phyloP scores from a whole-genome alignment of 2,888 invertebrate genomes.

The Ornithoptera priamus region DNA sequence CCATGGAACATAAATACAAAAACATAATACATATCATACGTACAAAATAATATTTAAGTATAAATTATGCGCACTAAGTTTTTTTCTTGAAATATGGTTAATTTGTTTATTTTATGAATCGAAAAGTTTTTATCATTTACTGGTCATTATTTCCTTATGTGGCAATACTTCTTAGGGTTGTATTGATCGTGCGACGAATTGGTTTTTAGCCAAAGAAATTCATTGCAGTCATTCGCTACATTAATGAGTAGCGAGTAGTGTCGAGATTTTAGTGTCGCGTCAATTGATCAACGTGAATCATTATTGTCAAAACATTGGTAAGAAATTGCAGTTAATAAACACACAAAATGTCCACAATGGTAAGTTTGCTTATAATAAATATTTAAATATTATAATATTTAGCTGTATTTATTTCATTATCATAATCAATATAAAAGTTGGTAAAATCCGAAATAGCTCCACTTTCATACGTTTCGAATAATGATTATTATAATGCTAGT shows the following conservation, averaged over 20 bases:
- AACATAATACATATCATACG: too few relatives aligned
- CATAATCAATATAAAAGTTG: neutral
- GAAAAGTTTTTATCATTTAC: too few relatives aligned
- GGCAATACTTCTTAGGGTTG: conserved; percentile 34
- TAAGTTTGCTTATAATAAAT: conserved; percentile 43
- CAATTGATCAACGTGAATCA: conserved; percentile 63
- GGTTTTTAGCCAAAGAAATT: conserved; percentile 48
- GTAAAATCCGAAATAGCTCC: too few relatives aligned
- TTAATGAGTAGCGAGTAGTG: conserved; percentile 46
- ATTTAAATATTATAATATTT: neutral
- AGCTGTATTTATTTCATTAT: neutral
- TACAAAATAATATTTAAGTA: too few relatives aligned
- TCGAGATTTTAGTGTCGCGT: conserved; percentile 58
- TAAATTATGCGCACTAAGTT: too few relatives aligned
- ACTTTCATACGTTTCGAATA: too few relatives aligned
- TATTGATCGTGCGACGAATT: conserved; percentile 65
- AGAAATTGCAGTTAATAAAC: conserved; percentile 40
- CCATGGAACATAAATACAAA: too few relatives aligned
- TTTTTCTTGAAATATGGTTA: too few relatives aligned
- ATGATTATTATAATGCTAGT: neutral
- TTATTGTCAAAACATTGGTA: conserved; percentile 56
- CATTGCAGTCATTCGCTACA: conserved; percentile 47
- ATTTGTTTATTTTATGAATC: too few relatives aligned
- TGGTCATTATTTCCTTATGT: neutral
- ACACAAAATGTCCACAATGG: conserved; percentile 65